Percentiles rank a stretch among this genome's conserved stretches.
Conservation (phyloP, 2,113 vertebrate genomes). For the Egretta garzetta region DNA sequence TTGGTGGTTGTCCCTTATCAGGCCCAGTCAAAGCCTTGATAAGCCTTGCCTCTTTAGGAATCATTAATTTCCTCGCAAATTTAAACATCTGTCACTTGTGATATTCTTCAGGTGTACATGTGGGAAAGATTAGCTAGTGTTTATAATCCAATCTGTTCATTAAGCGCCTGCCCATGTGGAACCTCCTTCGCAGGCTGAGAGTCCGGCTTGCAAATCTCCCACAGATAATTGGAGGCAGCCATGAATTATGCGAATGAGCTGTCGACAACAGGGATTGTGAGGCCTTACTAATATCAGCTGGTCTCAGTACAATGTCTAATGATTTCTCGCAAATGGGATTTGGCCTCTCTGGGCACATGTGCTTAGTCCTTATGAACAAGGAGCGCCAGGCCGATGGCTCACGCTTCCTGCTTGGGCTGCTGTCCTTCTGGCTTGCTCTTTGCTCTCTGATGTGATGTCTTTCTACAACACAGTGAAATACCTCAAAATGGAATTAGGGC, state of each 20-base stretch:
- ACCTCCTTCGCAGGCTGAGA: conserved; percentile 66
- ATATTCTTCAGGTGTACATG: conserved; percentile 83
- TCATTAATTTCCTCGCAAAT: conserved; percentile 83
- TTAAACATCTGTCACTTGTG: conserved; percentile 88
- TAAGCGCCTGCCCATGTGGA: conserved; percentile 77
- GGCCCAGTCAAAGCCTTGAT: conserved; percentile 73
- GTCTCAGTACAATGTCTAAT: conserved; percentile 51
- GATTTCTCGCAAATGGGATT: conserved; percentile 65
- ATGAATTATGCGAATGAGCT: conserved; percentile 73
- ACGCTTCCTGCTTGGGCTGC: not conserved
- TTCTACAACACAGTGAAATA: not conserved
- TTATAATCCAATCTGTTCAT: conserved; percentile 81
- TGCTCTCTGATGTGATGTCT: not conserved
- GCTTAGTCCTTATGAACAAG: not conserved
- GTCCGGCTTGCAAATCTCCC: conserved; percentile 69
- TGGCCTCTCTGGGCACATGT: not conserved
- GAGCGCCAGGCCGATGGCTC: not conserved
- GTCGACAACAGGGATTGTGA: conserved; percentile 70
- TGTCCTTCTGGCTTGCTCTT: not conserved
- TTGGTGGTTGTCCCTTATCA: conserved; percentile 75
- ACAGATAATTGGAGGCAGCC: conserved; percentile 80
- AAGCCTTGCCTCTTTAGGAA: conserved; percentile 80
- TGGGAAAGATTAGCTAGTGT: conserved; percentile 85
- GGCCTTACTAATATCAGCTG: conserved; percentile 80
- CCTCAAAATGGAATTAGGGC: not conserved